Base-by-base conservation (phyloP, 2,888 invertebrate genomes). In the Drosophila picticornis region DNA sequence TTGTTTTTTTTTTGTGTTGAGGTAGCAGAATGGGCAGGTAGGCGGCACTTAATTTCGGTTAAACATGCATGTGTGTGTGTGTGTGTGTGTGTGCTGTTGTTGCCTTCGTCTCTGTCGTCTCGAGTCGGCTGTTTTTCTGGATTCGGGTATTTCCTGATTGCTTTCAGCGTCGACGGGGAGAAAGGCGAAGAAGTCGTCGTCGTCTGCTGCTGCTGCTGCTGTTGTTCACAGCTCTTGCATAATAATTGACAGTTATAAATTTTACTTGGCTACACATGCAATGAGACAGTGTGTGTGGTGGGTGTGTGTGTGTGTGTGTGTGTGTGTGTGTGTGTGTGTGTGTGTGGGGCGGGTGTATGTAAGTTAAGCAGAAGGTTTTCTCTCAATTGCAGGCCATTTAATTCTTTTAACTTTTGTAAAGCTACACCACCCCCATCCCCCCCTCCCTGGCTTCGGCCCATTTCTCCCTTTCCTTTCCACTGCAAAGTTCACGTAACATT, bases 241-340 rank as follows among this genome's bases (percentile, higher is more conserved):
- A 87, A 87, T 87, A 87, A 87, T 87, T 87, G 90, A 90, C 88
- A 90, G 90, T 85, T 88, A 85, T 87, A 87, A 88, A 87, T 87
- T 90, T 87, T 59, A 85, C 77, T 83, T 73, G 77, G 53, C 72
- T 81, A 53, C 68, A 71, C 68, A 76, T 75, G 72, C 67, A 71
- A 61, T 57, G 64, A 46, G 46, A 46, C 46, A 46, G 22, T 25
- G 46, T 46, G 22, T 9, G 46, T 22, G 43, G n/a, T n/a, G n/a
- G n/a, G 40, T n/a, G 40, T n/a, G 40, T 38, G 38, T n/a, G n/a
- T 2, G 11, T 5, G 13, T 4, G 6, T 22, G 43, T 13, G 13
- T 22, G 43, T 13, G 34, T 13, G 13, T 13, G 13, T 34, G 36
- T 13, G 13, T 13, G 13, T 34, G 36, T 19, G 38, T 19, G 38